Evolutionary conservation across 2,797 vertebrate genomes (phyloP), one percentile per base, ranked within the genome.

Genomic region (Rhabdomys pumilio): DNA sequence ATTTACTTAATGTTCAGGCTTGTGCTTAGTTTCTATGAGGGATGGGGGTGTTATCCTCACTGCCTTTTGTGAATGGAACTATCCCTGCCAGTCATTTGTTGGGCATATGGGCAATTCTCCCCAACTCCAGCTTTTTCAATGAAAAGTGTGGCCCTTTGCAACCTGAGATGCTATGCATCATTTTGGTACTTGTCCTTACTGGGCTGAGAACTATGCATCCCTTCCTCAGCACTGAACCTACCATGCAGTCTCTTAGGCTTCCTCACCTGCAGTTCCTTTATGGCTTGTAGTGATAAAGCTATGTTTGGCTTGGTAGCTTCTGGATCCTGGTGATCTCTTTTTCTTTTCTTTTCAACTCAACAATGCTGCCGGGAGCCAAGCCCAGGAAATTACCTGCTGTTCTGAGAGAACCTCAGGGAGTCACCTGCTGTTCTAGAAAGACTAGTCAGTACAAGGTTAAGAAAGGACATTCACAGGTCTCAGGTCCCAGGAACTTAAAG

Each of bases 61-160:
- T 38, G 22, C 3, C n/a, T 83, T 83, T 63, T 41, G 29, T 11
- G 59, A 57, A 17, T 63, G 41, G 17, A 67, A 50, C 10, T 50
- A 41, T 94, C 41, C 22, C 13, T 67, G 72, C 29, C 47, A 75
- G 53, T 96, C 80, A 44, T 95, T 92, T 15, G 20, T 44, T 65
- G 61, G 19, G 34, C 57, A 38, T 72, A 65, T 50, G 41, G 80
- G 3, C 11, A 82, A 75, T 29, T 14, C 4, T 22, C 72, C 75
- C 69, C 34, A 38, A 6, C 77, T 47, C 12, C 75, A 47, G 8
- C 53, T 17, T 1, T 67, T 83, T 67, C 50, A 31, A 41, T 17
- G 34, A 47, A 47, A 80, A 77, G 7, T 0, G 1, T 3, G 41
- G 17, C 77, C 41, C 17, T 41, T 76, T 1, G 11, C 81, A n/a